phyloP scores from a whole-genome alignment of 2,797 vertebrate species.

The Tiaroga cobitis region DNA sequence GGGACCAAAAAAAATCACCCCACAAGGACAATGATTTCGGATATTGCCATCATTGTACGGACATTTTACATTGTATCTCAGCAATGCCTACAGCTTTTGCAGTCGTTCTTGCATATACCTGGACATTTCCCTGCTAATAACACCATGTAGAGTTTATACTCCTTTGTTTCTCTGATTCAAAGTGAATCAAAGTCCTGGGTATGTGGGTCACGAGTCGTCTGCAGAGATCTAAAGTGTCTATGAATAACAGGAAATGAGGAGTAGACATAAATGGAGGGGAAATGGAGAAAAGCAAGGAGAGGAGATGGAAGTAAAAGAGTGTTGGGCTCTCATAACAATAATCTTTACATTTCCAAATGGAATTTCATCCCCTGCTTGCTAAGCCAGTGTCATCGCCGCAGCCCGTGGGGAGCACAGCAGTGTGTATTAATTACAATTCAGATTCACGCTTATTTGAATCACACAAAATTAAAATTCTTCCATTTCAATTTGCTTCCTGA shows the following conservation, averaged over 20 bases:
- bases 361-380: conserved; percentile 43
- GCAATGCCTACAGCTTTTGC: neutral
- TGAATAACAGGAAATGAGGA: conserved; percentile 24
- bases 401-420: conserved; percentile 48
- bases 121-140: neutral
- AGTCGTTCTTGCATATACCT: neutral
- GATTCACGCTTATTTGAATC: conserved; percentile 58
- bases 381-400: conserved; percentile 30
- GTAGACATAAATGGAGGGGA: conserved; percentile 24
- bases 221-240: neutral
- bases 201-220: conserved; percentile 18
- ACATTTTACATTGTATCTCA: too few relatives aligned
- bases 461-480: conserved; percentile 63
- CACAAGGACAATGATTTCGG: too few relatives aligned
- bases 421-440: conserved; percentile 59
- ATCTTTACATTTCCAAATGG: conserved; percentile 55
- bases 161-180: conserved; percentile 15
- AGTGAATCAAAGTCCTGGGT: conserved; percentile 7
- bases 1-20: too few relatives aligned
- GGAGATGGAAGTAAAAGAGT: conserved; percentile 29
- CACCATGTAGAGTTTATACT: neutral
- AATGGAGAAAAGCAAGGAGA: conserved; percentile 29
- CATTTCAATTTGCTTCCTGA: conserved; percentile 60
- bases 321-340: conserved; percentile 50
- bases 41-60: too few relatives aligned